Conservation (phyloP, 2,113 vertebrate species). For the Zosterops hypoxanthus region DNA sequence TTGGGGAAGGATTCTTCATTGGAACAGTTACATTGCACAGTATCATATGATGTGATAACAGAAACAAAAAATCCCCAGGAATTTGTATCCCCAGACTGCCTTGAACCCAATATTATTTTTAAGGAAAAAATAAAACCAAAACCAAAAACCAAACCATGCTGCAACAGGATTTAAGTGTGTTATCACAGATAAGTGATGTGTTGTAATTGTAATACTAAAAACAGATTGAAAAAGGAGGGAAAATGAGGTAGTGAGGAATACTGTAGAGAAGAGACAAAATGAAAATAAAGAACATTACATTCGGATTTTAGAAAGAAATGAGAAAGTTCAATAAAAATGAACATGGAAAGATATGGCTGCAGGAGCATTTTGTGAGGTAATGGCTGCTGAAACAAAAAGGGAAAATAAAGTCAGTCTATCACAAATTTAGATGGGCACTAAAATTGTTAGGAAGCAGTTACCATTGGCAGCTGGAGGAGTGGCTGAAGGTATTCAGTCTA, state of each 20-base stretch:
- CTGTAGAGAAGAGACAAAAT: not conserved
- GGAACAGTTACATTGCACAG: not conserved
- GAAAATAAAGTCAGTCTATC: not conserved
- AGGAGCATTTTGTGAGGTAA: not conserved
- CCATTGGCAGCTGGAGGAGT: not conserved
- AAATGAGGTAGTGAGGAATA: not conserved
- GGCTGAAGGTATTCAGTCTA: not conserved
- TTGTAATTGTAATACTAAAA: not conserved
- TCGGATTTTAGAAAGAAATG: not conserved
- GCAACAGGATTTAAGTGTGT: not conserved
- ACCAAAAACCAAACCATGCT: not conserved
- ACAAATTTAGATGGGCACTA: not conserved
- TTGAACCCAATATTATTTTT: not conserved
- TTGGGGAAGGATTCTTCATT: not conserved
- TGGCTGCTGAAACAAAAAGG: not conserved
- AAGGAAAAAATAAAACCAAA: no score
- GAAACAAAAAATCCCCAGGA: not conserved
- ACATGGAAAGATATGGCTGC: not conserved
- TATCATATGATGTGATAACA: not conserved
- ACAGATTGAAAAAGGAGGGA: not conserved
- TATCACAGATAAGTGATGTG: not conserved
- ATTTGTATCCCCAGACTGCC: not conserved
- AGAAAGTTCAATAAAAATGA: not conserved
- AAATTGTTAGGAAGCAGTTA: not conserved
- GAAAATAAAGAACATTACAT: not conserved